These are phyloP conservation scores for Sitobion miscanthi DNA, from an alignment of 1,140 invertebrate genomes.

Conservation along the genomic window DNA sequence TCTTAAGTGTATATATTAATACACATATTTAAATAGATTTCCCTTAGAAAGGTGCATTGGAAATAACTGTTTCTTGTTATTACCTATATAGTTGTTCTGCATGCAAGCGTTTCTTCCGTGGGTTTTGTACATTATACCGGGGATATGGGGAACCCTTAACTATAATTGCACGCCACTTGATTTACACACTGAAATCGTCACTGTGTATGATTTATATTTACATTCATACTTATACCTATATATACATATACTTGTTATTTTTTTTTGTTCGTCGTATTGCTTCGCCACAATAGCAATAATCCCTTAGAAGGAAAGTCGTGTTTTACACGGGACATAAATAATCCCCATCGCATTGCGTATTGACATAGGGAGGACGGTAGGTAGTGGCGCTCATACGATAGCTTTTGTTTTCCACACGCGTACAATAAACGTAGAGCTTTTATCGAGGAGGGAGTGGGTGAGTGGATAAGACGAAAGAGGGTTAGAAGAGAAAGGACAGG, in stretches of 20 bases:
- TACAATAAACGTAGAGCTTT: slow-evolving; percentile 41
- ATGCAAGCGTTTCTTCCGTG: neutral
- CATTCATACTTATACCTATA: neutral
- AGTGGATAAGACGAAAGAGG: neutral
- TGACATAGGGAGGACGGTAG: neutral
- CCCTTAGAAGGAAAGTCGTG: slow-evolving; percentile 56
- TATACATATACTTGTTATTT: neutral
- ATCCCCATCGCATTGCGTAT: slow-evolving; percentile 39
- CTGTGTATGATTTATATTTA: slow-evolving; percentile 26
- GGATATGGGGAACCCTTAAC: neutral
- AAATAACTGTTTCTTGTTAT: neutral
- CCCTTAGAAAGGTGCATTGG: neutral
- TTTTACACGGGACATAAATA: slow-evolving; percentile 51
- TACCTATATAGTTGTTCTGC: neutral
- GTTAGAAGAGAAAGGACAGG: neutral
- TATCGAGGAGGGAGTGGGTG: neutral
- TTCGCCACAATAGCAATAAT: slow-evolving; percentile 43
- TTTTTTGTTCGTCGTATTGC: slow-evolving; percentile 8
- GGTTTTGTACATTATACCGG: neutral
- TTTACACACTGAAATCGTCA: slow-evolving; percentile 38
- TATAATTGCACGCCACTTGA: slow-evolving; percentile 48
- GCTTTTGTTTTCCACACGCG: slow-evolving; percentile 48
- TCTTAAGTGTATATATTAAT: neutral
- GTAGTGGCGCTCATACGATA: neutral
- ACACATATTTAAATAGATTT: neutral